Percentiles rank a stretch among this genome's conserved stretches.
Conservation (phyloP, 2,888 invertebrate species). For the Xestia c-nigrum region DNA sequence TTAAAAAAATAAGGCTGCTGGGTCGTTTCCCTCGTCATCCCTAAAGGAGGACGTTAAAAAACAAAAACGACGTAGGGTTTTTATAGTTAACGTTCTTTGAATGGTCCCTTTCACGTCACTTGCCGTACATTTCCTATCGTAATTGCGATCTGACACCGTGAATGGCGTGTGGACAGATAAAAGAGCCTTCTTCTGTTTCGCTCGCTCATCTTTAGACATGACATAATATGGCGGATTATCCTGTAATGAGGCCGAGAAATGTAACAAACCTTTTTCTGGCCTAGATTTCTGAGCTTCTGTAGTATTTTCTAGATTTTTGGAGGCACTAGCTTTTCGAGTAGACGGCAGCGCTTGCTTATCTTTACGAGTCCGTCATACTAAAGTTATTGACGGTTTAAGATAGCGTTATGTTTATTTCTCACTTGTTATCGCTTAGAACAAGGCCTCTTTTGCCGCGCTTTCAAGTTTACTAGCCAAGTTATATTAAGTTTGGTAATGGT, state of each 20-base stretch:
- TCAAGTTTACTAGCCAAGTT: neutral
- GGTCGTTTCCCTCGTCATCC: conserved; percentile 53
- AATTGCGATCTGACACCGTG: conserved; percentile 77
- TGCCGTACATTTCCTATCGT: conserved; percentile 75
- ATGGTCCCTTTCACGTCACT: conserved; percentile 73
- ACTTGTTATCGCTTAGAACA: conserved; percentile 22
- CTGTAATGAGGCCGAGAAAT: conserved; percentile 26
- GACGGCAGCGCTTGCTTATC: conserved; percentile 27
- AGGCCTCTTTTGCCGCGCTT: conserved; percentile 3
- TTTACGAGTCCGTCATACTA: conserved; percentile 31
- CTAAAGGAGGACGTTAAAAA: conserved; percentile 65
- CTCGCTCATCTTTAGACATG: conserved; percentile 55
- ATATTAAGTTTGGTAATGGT: neutral
- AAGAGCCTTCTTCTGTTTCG: conserved; percentile 63
- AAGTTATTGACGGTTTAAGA: conserved; percentile 32
- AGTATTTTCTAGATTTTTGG: conserved; percentile 13
- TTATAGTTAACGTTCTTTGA: conserved; percentile 66
- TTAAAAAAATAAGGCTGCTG: conserved; percentile 53
- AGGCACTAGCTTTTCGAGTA: conserved; percentile 5
- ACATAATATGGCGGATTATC: conserved; percentile 57
- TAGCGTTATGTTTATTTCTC: conserved; percentile 35
- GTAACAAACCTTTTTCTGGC: conserved; percentile 14
- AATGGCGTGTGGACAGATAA: conserved; percentile 72
- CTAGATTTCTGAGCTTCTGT: conserved; percentile 14
- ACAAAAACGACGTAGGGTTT: conserved; percentile 66